A percentile compares a stretch with the other conserved stretches of the same genome.
These are phyloP conservation scores for Limnephilus auricula DNA, from an alignment of 2,888 invertebrate species.

Conservation along the genomic window DNA sequence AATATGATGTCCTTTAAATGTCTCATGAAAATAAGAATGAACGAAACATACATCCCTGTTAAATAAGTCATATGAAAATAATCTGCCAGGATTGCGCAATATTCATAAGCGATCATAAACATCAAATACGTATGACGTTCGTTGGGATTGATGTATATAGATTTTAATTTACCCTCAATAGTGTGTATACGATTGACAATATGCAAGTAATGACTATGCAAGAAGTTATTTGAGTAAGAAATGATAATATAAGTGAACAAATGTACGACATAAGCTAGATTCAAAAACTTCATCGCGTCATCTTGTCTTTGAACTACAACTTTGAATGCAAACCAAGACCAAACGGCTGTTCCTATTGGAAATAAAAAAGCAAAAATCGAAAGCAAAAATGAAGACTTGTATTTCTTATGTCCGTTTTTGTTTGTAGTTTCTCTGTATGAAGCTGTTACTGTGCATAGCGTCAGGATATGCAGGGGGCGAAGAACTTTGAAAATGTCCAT, in stretches of 20 bases:
- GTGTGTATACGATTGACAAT: not conserved
- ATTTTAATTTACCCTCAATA: not conserved
- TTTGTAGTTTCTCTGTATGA: not conserved
- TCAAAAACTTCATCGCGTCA: not conserved
- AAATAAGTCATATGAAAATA: too few relatives aligned
- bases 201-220: not conserved
- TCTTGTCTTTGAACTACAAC: not conserved
- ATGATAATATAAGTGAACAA: not conserved
- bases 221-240: not conserved
- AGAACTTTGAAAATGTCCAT: not conserved
- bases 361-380: not conserved
- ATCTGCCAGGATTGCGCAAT: too few relatives aligned
- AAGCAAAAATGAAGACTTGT: not conserved
- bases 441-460: not conserved
- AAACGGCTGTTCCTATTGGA: not conserved
- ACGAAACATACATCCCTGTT: too few relatives aligned
- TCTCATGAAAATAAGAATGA: too few relatives aligned
- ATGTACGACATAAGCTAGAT: not conserved
- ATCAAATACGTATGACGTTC: not conserved
- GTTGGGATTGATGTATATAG: not conserved
- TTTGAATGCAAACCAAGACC: not conserved
- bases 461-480: not conserved
- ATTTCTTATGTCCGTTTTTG: not conserved
- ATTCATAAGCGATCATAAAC: too few relatives aligned
- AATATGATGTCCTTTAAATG: too few relatives aligned